These are phyloP conservation scores for Myotis findleyi DNA, from an alignment of 2,797 vertebrate genomes.

Conservation along the genomic window DNA sequence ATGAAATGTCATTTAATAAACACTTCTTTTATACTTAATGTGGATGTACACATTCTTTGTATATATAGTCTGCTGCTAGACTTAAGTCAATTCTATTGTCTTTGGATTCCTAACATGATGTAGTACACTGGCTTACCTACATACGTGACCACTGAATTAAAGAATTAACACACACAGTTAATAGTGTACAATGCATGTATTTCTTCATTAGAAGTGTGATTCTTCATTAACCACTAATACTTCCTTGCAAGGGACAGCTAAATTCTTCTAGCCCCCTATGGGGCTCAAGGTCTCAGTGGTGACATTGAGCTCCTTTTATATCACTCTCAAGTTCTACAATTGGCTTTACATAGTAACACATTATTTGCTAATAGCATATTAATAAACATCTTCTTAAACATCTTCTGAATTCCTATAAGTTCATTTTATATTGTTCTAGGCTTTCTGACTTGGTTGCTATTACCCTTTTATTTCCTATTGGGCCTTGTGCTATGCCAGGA, in stretches of 20 bases:
- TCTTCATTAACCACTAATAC: neutral
- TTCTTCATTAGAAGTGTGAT: neutral
- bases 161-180: neutral
- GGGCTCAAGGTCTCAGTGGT: neutral
- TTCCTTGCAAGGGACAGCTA: neutral
- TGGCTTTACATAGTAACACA: neutral
- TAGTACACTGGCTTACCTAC: neutral
- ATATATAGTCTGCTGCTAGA: neutral
- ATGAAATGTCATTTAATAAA: neutral
- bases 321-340: constrained; percentile 31
- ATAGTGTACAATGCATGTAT: neutral
- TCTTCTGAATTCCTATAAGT: neutral
- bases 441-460: neutral
- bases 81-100: constrained; percentile 2
- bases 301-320: neutral
- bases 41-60: neutral
- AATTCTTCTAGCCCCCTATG: neutral
- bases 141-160: neutral
- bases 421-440: neutral
- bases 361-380: neutral
- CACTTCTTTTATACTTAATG: neutral
- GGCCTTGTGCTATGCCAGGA: neutral
- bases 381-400: constrained; percentile 16
- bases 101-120: constrained; percentile 9
- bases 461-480: neutral